phyloP scores from a whole-genome alignment of 2,113 vertebrate genomes.

The Nicator chloris region DNA sequence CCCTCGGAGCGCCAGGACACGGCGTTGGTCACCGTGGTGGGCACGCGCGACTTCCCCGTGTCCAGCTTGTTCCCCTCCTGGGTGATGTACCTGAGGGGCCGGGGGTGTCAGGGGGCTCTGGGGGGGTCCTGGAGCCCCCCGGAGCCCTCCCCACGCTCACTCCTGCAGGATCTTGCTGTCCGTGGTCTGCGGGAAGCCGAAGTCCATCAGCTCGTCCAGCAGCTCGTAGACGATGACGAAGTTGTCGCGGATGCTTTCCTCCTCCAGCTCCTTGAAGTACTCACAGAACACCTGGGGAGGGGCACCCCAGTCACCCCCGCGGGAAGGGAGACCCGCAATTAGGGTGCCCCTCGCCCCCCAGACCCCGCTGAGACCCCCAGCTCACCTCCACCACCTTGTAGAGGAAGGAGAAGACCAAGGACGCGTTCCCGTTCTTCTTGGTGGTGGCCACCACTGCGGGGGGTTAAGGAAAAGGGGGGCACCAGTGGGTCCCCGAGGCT shows the following conservation, averaged over 20 bases:
- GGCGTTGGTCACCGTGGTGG: conserved; percentile 91
- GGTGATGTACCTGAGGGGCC: conserved; percentile 84
- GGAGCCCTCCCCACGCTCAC: conserved; percentile 63
- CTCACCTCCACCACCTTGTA: conserved; percentile 92
- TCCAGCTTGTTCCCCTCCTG: conserved; percentile 90
- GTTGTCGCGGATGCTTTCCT: conserved; percentile 94
- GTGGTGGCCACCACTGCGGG: conserved; percentile 87
- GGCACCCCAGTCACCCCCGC: too few species aligned
- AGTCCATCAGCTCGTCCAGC: conserved; percentile 95
- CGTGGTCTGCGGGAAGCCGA: conserved; percentile 93
- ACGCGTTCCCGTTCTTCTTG: conserved; percentile 90
- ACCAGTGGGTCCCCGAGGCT: too few species aligned
- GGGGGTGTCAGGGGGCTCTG: neutral
- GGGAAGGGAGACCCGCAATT: too few species aligned
- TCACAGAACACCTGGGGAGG: conserved; percentile 85
- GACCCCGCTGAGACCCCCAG: accelerated
- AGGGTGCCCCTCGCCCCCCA: neutral
- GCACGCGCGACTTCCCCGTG: conserved; percentile 81
- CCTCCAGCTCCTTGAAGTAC: conserved; percentile 96
- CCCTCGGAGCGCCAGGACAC: conserved; percentile 97
- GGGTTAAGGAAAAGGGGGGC: conserved; percentile 67
- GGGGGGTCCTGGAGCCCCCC: neutral
- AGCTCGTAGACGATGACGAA: conserved; percentile 94
- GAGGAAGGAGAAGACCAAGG: conserved; percentile 89
- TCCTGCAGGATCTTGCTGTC: conserved; percentile 96